A percentile compares a stretch with the other conserved stretches of the same genome.
These are phyloP conservation scores for Micrastur ruficollis DNA, from an alignment of 2,797 vertebrate genomes.

Conservation along the genomic window DNA sequence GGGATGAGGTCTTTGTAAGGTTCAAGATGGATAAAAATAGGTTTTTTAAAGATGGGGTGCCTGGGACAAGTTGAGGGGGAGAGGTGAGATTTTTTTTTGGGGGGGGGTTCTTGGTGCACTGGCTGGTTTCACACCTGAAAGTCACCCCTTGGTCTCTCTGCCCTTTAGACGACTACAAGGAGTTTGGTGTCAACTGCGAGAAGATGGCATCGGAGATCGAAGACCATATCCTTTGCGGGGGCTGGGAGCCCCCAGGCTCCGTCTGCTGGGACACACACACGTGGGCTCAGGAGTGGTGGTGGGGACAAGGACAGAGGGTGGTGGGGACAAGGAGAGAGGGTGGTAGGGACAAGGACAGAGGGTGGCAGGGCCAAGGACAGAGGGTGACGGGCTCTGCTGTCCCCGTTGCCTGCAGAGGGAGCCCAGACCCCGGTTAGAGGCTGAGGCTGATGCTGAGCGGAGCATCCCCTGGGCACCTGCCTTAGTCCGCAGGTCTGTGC, in stretches of 20 bases:
- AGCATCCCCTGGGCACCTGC: not conserved
- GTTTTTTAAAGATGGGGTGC: not conserved
- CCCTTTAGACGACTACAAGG: slow-evolving; percentile 87
- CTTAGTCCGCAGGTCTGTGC: accelerated
- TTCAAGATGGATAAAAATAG: not conserved
- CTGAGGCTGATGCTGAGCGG: not conserved
- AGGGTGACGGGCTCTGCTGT: not conserved
- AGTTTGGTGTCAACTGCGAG: slow-evolving; percentile 89
- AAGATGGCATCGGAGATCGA: slow-evolving; percentile 94
- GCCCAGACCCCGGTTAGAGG: not conserved
- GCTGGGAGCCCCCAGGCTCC: not conserved
- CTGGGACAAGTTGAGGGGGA: not conserved
- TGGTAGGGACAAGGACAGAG: not conserved
- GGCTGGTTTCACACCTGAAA: not conserved
- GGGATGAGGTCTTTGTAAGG: not conserved
- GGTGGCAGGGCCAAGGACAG: not conserved
- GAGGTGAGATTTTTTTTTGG: not conserved
- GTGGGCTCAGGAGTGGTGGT: not conserved
- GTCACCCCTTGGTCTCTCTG: not conserved
- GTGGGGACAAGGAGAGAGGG: not conserved
- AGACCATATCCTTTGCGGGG: slow-evolving; percentile 89
- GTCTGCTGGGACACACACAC: accelerated
- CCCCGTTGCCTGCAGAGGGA: slow-evolving; percentile 49
- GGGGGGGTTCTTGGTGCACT: accelerated
- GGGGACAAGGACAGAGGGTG: not conserved